Evolutionary conservation across 2,888 invertebrate species (phyloP), one percentile per base, ranked within the genome.

Genomic region (Tinea semifulvella): DNA sequence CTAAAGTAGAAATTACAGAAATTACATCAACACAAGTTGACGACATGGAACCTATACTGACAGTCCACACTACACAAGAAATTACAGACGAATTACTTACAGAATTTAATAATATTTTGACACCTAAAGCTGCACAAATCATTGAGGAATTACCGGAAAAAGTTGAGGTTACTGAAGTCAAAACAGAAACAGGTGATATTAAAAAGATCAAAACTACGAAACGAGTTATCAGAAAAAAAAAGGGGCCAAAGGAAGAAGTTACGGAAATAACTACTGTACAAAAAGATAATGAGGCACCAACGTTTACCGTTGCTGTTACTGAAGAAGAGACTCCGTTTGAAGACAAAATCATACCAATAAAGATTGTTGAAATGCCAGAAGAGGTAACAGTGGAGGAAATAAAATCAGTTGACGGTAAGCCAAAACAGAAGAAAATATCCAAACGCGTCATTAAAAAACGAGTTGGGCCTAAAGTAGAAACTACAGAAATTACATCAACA

Each of bases 401-500:
- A 27, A 42, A 25, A 42, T 35, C 28, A 39, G 4, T 8, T 6
- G 16, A 13, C 18, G 26, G 17, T 16, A 42, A 22, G 1, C 13
- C 26, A 14, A 26, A 31, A 38, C 25, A 17, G 6, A 47, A 45
- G 27, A 45, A 31, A 26, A 18, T 38, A 16, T 42, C 35, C 10
- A 47, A 47, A 14, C 47, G 47, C 46, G 46, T 42, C 10, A 50
- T 69, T 18, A 75, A 69, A 47, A 68, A 60, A 46, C 50, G 57
- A 44, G 56, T 53, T 45, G 47, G 63, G 40, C 59, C 61, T 26
- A 55, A 56, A 38, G 63, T 66, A 18, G 69, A 79, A 57, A 63
- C 63, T 26, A 77, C 73, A 18, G 69, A 72, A 58, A 76, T 83
- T 51, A 66, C 71, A 51, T 81, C 79, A 0, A 55, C 74, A 28